Conservation (phyloP, 2,113 vertebrate species). For the Zootoca vivipara region DNA sequence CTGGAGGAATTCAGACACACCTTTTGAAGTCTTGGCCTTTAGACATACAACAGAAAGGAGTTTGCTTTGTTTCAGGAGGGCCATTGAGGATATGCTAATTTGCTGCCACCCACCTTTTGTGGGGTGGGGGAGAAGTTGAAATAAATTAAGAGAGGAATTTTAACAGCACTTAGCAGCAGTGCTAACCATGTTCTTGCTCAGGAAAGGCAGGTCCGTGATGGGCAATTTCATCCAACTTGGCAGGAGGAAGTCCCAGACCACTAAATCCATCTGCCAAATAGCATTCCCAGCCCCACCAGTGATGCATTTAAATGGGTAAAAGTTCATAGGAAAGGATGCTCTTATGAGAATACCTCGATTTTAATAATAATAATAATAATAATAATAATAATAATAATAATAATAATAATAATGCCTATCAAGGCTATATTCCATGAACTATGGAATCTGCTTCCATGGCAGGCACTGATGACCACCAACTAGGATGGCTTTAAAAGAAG, state of each 20-base stretch:
- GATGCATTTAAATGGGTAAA: constrained; percentile 51
- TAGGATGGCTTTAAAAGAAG: too few relatives aligned
- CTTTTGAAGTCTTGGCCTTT: neutral
- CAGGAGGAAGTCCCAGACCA: constrained; percentile 19
- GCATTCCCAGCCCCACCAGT: constrained; percentile 31
- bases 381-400: too few relatives aligned
- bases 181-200: neutral
- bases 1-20: neutral
- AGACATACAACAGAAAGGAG: neutral
- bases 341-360: too few relatives aligned
- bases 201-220: neutral
- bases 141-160: neutral
- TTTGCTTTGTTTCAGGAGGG: neutral
- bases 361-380: too few relatives aligned
- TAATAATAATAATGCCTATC: too few relatives aligned
- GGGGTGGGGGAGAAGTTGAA: neutral
- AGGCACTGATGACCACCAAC: too few relatives aligned
- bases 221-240: constrained; percentile 2
- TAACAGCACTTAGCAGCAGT: constrained; percentile 30
- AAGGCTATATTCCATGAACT: too few relatives aligned
- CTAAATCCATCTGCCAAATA: constrained; percentile 35
- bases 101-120: neutral
- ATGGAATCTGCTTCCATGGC: too few relatives aligned
- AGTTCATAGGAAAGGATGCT: constrained; percentile 42
- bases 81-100: neutral